Percentiles rank a stretch among this genome's conserved stretches.
Conservation (phyloP, 2,113 vertebrate species). For the Pluvianellus socialis region DNA sequence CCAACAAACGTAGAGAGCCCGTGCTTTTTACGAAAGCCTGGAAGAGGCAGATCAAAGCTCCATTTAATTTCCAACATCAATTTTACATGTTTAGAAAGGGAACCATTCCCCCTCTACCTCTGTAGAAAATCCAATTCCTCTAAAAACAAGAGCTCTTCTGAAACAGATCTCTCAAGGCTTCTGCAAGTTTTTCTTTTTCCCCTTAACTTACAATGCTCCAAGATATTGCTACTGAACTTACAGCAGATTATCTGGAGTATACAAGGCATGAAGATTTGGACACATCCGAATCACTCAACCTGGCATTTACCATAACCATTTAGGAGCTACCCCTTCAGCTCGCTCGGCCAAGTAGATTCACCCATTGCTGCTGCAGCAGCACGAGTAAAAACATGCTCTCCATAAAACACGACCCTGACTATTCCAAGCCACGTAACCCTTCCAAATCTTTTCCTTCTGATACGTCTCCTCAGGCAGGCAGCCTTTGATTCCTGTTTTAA, state of each 20-base stretch:
- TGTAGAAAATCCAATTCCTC: neutral
- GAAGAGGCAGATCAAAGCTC: neutral
- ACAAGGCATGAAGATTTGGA: neutral
- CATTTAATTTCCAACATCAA: neutral
- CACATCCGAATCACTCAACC: neutral
- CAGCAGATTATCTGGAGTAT: neutral
- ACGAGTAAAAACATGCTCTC: neutral
- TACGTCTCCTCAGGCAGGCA: neutral
- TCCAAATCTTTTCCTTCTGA: neutral
- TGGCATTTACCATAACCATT: neutral
- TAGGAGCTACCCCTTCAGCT: neutral
- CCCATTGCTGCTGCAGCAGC: neutral
- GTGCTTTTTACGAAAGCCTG: neutral
- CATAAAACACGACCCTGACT: neutral
- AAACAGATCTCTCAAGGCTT: neutral
- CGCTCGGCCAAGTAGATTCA: neutral
- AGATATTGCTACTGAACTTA: neutral
- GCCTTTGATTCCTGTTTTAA: neutral
- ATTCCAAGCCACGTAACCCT: neutral
- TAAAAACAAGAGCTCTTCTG: neutral
- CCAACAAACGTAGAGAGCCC: neutral
- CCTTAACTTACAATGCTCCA: neutral
- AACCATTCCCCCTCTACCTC: accelerated
- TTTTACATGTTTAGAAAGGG: neutral
- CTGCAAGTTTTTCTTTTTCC: neutral